phyloP scores from a whole-genome alignment of 1,140 invertebrate species.

The Phymastichus coffea region DNA sequence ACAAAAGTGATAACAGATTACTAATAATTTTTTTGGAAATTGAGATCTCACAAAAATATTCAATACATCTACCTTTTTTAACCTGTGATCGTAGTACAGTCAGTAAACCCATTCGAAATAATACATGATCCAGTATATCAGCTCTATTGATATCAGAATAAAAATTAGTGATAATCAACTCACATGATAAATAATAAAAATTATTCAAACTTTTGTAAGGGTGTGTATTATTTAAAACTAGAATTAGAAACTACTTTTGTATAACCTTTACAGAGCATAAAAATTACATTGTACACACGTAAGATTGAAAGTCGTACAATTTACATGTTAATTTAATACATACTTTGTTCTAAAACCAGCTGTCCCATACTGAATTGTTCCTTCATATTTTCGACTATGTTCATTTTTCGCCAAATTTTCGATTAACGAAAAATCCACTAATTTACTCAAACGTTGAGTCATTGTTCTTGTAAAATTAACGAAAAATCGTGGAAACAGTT shows the following conservation, averaged over 20 bases:
- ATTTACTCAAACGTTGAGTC: not conserved
- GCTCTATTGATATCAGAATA: conserved; percentile 61
- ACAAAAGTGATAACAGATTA: conserved; percentile 19
- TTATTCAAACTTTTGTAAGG: no score
- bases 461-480: not conserved
- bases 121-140: conserved; percentile 78
- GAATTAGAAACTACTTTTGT: not conserved
- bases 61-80: conserved; percentile 67
- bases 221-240: conserved; percentile 1
- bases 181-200: no score
- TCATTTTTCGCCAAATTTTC: conserved; percentile 26
- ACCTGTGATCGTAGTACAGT: conserved; percentile 82
- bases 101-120: conserved; percentile 90
- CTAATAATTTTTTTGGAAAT: conserved; percentile 11
- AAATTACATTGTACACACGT: no score
- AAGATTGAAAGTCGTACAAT: no score
- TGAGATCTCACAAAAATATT: conserved; percentile 4
- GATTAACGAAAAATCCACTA: conserved; percentile 20
- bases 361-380: conserved; percentile 66
- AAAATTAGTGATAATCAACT: no score
- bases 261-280: conserved; percentile 1
- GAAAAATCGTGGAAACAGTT: conserved; percentile 7
- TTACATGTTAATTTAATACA: no score
- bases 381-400: conserved; percentile 29
- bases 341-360: conserved; percentile 71